Evolutionary conservation across 2,888 invertebrate species (phyloP).

Genomic region (Epirrhoe tristata): DNA sequence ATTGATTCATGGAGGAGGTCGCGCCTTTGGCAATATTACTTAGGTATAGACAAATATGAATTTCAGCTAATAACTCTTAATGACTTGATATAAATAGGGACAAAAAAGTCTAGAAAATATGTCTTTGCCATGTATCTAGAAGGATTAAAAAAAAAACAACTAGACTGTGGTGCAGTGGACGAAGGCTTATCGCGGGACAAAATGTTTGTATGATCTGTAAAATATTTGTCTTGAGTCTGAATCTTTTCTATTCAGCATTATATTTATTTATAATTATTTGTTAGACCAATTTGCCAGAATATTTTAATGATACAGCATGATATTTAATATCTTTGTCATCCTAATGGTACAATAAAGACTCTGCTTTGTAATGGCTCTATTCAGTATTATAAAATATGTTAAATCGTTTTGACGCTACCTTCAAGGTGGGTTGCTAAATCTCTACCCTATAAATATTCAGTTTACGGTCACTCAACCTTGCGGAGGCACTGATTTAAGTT

Average conservation of each 20-base stretch:
- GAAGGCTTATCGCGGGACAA: no score
- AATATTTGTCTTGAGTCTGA: no score
- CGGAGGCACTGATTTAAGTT: conserved; percentile 63
- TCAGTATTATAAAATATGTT: conserved; percentile 68
- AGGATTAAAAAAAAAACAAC: no score
- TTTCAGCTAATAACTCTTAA: not conserved
- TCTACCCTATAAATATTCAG: conserved; percentile 72
- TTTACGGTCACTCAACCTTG: conserved; percentile 64
- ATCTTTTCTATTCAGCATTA: no score
- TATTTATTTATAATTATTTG: no score
- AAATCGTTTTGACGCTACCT: conserved; percentile 69
- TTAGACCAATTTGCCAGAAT: not conserved
- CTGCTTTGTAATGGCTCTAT: conserved; percentile 32
- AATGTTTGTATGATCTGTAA: no score
- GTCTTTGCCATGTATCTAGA: no score
- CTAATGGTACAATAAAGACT: conserved; percentile 2
- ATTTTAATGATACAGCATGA: not conserved
- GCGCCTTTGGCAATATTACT: not conserved
- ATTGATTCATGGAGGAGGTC: not conserved
- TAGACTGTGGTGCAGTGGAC: no score
- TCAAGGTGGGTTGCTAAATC: conserved; percentile 58
- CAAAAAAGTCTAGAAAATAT: no score
- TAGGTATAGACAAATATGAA: not conserved
- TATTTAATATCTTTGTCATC: not conserved
- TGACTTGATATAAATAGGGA: not conserved